Conservation (phyloP, 2,797 vertebrate genomes). For the Crypturellus tataupa region DNA sequence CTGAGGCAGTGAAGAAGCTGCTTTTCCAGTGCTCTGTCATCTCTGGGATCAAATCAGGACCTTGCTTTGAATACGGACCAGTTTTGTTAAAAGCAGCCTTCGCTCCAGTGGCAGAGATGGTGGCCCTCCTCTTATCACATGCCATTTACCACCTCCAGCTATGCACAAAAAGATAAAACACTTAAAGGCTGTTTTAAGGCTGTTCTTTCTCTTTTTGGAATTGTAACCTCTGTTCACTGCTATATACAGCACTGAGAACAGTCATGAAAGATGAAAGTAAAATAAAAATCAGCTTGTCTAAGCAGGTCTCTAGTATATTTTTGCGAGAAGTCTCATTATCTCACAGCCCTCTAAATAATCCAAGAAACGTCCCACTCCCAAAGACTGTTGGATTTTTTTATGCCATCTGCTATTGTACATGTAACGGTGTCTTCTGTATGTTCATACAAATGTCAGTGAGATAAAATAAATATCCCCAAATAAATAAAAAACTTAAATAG, state of each 20-base stretch:
- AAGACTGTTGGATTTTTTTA: background rate
- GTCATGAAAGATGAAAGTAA: constrained; percentile 8
- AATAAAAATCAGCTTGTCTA: background rate
- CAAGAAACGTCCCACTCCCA: background rate
- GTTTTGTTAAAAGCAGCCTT: background rate
- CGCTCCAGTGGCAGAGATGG: background rate
- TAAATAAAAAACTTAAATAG: background rate
- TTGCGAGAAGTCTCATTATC: background rate
- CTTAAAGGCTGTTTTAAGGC: background rate
- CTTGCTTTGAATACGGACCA: background rate
- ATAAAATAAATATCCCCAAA: background rate
- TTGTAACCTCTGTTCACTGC: background rate
- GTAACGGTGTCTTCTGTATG: background rate
- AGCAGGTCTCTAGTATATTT: background rate
- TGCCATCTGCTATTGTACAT: background rate
- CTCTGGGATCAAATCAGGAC: background rate
- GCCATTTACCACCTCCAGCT: background rate
- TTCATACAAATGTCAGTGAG: background rate
- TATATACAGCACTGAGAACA: background rate
- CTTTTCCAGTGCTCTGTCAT: background rate
- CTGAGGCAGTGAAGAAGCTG: background rate
- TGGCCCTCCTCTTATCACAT: background rate
- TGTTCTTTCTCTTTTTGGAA: background rate
- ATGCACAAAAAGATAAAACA: background rate
- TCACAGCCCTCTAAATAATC: background rate